These are phyloP conservation scores for Stenolophus ochropezus DNA, from an alignment of 2,888 invertebrate species.

Conservation along the genomic window DNA sequence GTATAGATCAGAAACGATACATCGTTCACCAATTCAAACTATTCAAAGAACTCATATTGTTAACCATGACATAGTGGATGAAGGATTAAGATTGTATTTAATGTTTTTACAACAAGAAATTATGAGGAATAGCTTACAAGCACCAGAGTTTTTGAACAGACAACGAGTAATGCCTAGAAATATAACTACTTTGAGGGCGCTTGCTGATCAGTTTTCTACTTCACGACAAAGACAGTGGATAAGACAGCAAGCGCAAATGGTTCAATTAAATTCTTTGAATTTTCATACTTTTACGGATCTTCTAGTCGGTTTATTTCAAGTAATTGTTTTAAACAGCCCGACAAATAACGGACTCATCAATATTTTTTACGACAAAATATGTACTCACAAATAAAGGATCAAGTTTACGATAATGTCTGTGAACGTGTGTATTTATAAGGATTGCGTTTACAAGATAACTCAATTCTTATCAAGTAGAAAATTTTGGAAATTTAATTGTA, in stretches of 20 bases:
- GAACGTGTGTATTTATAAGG: no score
- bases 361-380: no score
- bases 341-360: no score
- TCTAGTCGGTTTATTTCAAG: conserved; percentile 77
- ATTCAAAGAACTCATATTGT: conserved; percentile 1
- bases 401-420: no score
- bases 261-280: conserved; percentile 74
- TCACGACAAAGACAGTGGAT: conserved; percentile 75
- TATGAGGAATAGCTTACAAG: conserved; percentile 41
- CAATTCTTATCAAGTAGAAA: no score
- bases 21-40: neutral
- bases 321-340: conserved; percentile 67
- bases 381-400: no score
- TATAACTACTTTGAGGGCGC: conserved; percentile 28
- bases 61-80: conserved; percentile 46
- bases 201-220: conserved; percentile 71
- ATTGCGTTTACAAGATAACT: no score
- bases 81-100: conserved; percentile 49
- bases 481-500: no score
- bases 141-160: conserved; percentile 41
- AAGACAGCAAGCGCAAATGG: conserved; percentile 74
- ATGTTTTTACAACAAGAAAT: conserved; percentile 55
- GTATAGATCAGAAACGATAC: conserved; percentile 22
- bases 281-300: conserved; percentile 77
- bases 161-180: conserved; percentile 34